A percentile compares a stretch with the other conserved stretches of the same genome.
These are phyloP conservation scores for Phyllostomus hastatus DNA, from an alignment of 2,113 vertebrate species.

Conservation along the genomic window DNA sequence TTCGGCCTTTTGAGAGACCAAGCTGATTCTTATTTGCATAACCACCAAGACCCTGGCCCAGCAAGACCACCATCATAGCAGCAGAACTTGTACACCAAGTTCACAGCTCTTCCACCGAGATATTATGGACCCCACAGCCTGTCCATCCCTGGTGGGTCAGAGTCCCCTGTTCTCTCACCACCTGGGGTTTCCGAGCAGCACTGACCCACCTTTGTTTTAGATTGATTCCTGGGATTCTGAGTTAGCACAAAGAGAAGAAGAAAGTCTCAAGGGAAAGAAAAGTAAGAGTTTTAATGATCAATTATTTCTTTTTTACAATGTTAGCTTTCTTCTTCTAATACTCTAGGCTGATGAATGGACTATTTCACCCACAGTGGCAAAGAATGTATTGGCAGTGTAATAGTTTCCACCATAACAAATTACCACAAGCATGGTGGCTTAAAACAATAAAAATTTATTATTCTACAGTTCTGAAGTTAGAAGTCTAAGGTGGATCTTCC, in stretches of 20 bases:
- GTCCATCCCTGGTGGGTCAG: neutral
- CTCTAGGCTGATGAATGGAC: neutral
- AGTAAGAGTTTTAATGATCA: neutral
- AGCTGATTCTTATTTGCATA: neutral
- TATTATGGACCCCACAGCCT: neutral
- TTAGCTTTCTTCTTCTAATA: neutral
- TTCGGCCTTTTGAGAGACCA: neutral
- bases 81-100: accelerated
- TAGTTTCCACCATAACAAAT: neutral
- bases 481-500: neutral
- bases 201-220: neutral
- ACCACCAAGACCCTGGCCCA: neutral
- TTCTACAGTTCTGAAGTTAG: no score
- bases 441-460: no score
- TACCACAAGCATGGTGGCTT: neutral
- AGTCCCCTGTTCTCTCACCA: neutral
- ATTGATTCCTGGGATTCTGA: neutral
- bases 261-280: neutral
- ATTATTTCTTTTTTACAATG: neutral
- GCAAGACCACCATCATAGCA: neutral
- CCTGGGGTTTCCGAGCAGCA: neutral
- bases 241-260: neutral
- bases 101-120: neutral
- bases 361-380: neutral
- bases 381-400: neutral